phyloP scores from a whole-genome alignment of 2,888 invertebrate genomes.

The Dichetophora obliterata region DNA sequence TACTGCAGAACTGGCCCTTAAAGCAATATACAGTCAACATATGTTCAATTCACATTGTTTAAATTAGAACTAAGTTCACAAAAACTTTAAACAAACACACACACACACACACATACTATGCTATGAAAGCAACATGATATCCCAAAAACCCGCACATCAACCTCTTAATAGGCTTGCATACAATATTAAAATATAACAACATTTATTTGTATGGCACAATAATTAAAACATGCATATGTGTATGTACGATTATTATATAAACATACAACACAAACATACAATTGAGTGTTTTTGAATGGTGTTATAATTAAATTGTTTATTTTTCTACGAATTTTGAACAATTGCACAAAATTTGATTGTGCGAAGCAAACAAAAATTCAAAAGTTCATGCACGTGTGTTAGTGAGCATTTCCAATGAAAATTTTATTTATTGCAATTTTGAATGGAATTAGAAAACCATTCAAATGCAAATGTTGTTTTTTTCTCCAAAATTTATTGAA shows the following conservation, averaged over 20 bases:
- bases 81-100: neutral
- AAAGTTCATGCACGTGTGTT: neutral
- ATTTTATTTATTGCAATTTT: slow-evolving; percentile 40
- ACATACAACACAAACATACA: no score
- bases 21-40: no score
- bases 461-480: slow-evolving; percentile 37
- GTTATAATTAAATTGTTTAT: slow-evolving; percentile 38
- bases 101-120: neutral
- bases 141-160: neutral
- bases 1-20: no score
- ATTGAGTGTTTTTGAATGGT: slow-evolving; percentile 12
- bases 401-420: slow-evolving; percentile 18
- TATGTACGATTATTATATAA: no score
- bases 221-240: no score
- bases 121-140: neutral
- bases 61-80: neutral
- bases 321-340: slow-evolving; percentile 19
- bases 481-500: slow-evolving; percentile 35
- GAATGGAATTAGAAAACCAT: slow-evolving; percentile 38
- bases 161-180: no score
- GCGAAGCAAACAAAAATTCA: slow-evolving; percentile 14
- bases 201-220: no score
- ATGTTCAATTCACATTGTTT: neutral
- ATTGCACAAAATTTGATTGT: slow-evolving; percentile 25
- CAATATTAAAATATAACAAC: no score